phyloP scores from a whole-genome alignment of 2,113 vertebrate genomes.

The Aegithalos caudatus region DNA sequence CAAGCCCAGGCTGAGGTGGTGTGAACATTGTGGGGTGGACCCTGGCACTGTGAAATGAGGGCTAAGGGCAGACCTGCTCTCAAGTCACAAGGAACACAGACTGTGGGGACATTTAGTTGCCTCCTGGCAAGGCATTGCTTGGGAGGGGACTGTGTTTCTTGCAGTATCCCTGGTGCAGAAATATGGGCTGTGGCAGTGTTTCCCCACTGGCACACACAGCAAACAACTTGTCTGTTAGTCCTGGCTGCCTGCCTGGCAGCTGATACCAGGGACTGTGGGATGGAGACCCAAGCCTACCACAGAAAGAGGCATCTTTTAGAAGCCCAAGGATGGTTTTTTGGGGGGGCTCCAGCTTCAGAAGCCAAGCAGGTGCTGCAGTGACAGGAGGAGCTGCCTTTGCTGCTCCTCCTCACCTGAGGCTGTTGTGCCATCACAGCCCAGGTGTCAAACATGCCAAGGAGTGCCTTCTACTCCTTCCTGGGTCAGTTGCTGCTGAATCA shows the following conservation, averaged over 20 bases:
- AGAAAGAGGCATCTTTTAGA: neutral
- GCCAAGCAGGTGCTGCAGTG: fast-evolving
- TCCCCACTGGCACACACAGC: fast-evolving
- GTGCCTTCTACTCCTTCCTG: neutral
- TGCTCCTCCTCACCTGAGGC: fast-evolving
- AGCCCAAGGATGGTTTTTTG: neutral
- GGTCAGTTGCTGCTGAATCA: neutral
- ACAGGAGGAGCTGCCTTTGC: neutral
- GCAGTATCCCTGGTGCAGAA: neutral
- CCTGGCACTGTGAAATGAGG: neutral
- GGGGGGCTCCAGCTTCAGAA: neutral
- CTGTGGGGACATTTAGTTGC: neutral
- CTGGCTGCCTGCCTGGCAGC: neutral
- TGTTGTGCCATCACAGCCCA: fast-evolving
- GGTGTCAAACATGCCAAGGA: neutral
- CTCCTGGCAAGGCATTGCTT: neutral
- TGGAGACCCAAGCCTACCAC: fast-evolving
- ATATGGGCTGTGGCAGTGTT: neutral
- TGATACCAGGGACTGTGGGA: fast-evolving
- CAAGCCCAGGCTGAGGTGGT: neutral
- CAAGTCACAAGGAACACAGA: neutral
- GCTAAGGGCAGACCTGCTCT: neutral
- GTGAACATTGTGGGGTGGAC: neutral
- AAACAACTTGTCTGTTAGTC: fast-evolving
- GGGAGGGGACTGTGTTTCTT: neutral